Percentiles rank a stretch among this genome's conserved stretches.
Conservation (phyloP, 2,797 vertebrate species). For the Macropus fuliginosus region DNA sequence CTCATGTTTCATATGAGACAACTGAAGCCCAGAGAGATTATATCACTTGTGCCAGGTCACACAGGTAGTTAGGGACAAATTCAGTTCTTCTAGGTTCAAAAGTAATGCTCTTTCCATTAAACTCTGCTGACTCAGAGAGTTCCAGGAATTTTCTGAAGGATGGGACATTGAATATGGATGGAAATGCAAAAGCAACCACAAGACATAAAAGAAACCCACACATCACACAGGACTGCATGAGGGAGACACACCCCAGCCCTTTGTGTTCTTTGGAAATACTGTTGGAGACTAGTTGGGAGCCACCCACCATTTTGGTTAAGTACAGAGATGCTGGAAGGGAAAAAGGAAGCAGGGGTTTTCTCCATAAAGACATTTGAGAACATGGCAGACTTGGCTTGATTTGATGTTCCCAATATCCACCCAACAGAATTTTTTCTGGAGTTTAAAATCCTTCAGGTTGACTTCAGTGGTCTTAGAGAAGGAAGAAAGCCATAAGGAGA, state of each 20-base stretch:
- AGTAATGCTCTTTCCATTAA: not conserved
- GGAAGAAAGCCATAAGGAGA: constrained; percentile 26
- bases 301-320: constrained; percentile 7
- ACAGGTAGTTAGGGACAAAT: not conserved
- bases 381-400: not conserved
- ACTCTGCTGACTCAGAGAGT: not conserved
- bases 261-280: not conserved
- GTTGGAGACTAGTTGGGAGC: not conserved
- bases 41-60: not conserved
- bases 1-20: not conserved
- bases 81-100: not conserved
- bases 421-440: not conserved
- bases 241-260: not conserved
- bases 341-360: not conserved
- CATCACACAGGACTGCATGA: not conserved
- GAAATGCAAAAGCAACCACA: not conserved
- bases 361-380: constrained; percentile 4
- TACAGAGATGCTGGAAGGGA: not conserved
- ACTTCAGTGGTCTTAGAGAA: constrained; percentile 67
- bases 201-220: not conserved
- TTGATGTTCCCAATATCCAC: not conserved
- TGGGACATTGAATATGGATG: not conserved
- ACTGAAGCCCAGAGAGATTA: not conserved
- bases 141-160: not conserved
- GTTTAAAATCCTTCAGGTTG: not conserved